Base-by-base conservation (phyloP, 2,113 vertebrate genomes). In the Lethenteron reissneri region DNA sequence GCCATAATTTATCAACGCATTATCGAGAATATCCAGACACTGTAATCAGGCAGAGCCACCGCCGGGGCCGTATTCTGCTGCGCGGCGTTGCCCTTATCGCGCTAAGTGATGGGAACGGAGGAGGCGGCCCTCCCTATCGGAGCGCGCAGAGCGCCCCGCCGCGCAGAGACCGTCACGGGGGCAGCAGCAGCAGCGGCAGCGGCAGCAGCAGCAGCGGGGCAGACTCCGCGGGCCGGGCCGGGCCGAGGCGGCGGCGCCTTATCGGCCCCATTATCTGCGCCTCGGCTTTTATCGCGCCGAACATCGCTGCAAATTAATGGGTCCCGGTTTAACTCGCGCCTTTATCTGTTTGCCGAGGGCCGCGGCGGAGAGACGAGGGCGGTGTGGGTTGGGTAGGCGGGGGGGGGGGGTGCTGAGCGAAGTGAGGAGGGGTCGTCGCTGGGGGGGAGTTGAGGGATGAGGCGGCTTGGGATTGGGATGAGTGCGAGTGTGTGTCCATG, bases 1-100 rank as follows among this genome's bases (percentile, higher is more conserved):
- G 95, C 92, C 88, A 95, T 90, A 97, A 95, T 97, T 97, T 97
- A 97, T 97, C 94, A 95, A 88, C 87, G 89, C 91, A 94, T 97
- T 97, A 97, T 97, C 92, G 89, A 95, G 92, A 95, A 95, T 41
- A 92, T 91, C 91, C 94, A 97, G 94, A 97, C 92, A 97, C 92
- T 95, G 95, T 97, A 97, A 97, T 97, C 94, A 97, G 91, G 88
- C 89, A 90, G 89, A 41, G 41, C 41, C 41, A 41, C 92, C 94
- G 96, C 94, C 90, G 97, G 97, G 94, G 95, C 94, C 96, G 90
- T 94, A 95, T 97, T 97, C 95, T 41, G 41, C 41, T 41, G 41
- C 41, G 41, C 41, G 41, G 41, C 41, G 41, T 92, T 92, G 97
- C 90, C 85, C 90, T 97, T 97, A 97, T 97, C 94, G 95, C 83